Evolutionary conservation across 1,140 invertebrate species (phyloP).

Genomic region (Drosophila triauraria): DNA sequence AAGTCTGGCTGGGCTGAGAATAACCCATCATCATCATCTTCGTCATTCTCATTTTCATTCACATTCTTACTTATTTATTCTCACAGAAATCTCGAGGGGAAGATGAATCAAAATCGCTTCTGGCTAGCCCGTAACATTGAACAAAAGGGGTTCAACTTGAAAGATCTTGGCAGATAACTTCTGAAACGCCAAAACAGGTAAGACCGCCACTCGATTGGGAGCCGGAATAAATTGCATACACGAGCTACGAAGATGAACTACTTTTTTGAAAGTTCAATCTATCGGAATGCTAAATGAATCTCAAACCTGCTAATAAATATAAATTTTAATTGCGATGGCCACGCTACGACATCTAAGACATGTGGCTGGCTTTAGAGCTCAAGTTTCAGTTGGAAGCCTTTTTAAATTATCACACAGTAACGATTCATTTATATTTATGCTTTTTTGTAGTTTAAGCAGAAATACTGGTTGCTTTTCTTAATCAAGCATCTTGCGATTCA

Average conservation of each 20-base stretch:
- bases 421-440: slow-evolving; percentile 1
- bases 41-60: slow-evolving; percentile 18
- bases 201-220: slow-evolving; percentile 28
- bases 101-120: slow-evolving; percentile 44
- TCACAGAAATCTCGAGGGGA: slow-evolving; percentile 21
- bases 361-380: slow-evolving; percentile 1
- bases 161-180: slow-evolving; percentile 32
- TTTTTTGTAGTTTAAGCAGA: neutral
- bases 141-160: slow-evolving; percentile 46
- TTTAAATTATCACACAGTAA: neutral
- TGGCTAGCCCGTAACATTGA: slow-evolving; percentile 34
- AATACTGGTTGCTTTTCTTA: neutral
- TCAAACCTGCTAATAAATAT: slow-evolving; percentile 35
- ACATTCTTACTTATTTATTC: slow-evolving; percentile 37
- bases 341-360: slow-evolving; percentile 3
- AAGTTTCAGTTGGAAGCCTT: slow-evolving; percentile 11
- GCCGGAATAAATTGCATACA: slow-evolving; percentile 46
- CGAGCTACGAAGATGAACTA: slow-evolving; percentile 40
- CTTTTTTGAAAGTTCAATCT: slow-evolving; percentile 32
- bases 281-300: slow-evolving; percentile 37
- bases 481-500: slow-evolving; percentile 5
- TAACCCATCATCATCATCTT: neutral
- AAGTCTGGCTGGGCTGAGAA: slow-evolving; percentile 1
- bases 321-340: slow-evolving; percentile 17
- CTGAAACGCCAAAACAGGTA: slow-evolving; percentile 39